Percentiles rank a stretch among this genome's conserved stretches.
Conservation (phyloP, 2,888 invertebrate species). For the Netelia virgata region DNA sequence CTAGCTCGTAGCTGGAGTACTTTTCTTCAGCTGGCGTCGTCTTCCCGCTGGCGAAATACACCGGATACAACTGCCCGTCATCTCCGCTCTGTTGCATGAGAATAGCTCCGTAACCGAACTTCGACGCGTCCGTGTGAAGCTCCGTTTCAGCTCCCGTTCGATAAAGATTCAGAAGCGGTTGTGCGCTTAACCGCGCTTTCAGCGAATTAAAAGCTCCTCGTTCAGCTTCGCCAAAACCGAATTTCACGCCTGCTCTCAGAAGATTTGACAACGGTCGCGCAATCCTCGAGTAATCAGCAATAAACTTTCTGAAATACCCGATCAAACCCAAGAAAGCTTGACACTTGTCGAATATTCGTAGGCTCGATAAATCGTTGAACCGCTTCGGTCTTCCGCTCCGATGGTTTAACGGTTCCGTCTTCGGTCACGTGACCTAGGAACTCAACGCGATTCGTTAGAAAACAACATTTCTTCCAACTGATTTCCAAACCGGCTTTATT, state of each 20-base stretch:
- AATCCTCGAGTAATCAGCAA: slow-evolving; percentile 59
- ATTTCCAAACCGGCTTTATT: slow-evolving; percentile 66
- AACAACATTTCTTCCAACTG: slow-evolving; percentile 70
- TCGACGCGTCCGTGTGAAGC: slow-evolving; percentile 61
- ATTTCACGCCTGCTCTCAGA: slow-evolving; percentile 48
- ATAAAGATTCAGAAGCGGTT: slow-evolving; percentile 30
- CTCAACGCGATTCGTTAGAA: slow-evolving; percentile 66
- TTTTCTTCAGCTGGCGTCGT: slow-evolving; percentile 68
- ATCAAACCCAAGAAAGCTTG: slow-evolving; percentile 69
- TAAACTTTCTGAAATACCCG: slow-evolving; percentile 69
- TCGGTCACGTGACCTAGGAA: slow-evolving; percentile 66
- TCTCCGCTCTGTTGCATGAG: slow-evolving; percentile 65
- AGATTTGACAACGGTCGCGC: slow-evolving; percentile 66
- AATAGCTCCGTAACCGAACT: slow-evolving; percentile 67
- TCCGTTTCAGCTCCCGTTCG: slow-evolving; percentile 39
- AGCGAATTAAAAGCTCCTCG: slow-evolving; percentile 62
- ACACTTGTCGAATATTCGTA: slow-evolving; percentile 51
- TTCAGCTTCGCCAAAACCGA: slow-evolving; percentile 60
- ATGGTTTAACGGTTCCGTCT: slow-evolving; percentile 59
- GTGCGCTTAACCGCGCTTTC: slow-evolving; percentile 48
- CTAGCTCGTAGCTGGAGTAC: slow-evolving; percentile 71
- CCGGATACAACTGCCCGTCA: slow-evolving; percentile 68
- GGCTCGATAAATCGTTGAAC: slow-evolving; percentile 63
- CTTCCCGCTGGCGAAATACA: slow-evolving; percentile 73
- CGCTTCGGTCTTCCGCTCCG: slow-evolving; percentile 62